These are phyloP conservation scores for Zosterops japonicus DNA, from an alignment of 2,113 vertebrate species.

Conservation along the genomic window DNA sequence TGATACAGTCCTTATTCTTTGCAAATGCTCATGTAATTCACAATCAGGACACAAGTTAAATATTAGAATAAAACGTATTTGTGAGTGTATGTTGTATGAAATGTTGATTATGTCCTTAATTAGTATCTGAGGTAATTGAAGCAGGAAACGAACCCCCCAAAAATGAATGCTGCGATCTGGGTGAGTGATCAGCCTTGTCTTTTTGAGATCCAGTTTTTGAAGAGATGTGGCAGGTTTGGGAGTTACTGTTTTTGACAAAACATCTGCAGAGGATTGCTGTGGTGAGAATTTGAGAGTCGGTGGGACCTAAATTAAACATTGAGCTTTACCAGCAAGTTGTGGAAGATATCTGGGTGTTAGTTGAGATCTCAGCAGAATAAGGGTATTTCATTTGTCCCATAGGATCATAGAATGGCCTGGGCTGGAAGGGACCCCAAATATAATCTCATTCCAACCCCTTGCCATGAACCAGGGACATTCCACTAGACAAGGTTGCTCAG, in stretches of 20 bases:
- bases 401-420: not conserved
- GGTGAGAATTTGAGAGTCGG: not conserved
- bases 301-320: not conserved
- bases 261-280: not conserved
- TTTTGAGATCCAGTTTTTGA: not conserved
- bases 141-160: not conserved
- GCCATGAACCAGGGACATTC: not conserved
- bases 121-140: not conserved
- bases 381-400: not conserved
- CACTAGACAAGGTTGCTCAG: not conserved
- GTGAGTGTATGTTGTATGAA: not conserved
- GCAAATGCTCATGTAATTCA: not conserved
- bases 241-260: not conserved
- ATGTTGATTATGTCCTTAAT: not conserved
- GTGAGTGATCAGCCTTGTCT: not conserved
- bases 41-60: not conserved
- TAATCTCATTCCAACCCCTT: rapidly evolving
- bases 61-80: not conserved
- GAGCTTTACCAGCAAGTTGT: not conserved
- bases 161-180: not conserved
- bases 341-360: not conserved
- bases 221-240: not conserved
- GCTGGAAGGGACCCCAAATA: not conserved
- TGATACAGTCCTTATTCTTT: not conserved
- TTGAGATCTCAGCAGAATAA: not conserved